phyloP scores from a whole-genome alignment of 2,113 vertebrate species.

The Ginglymostoma cirratum region DNA sequence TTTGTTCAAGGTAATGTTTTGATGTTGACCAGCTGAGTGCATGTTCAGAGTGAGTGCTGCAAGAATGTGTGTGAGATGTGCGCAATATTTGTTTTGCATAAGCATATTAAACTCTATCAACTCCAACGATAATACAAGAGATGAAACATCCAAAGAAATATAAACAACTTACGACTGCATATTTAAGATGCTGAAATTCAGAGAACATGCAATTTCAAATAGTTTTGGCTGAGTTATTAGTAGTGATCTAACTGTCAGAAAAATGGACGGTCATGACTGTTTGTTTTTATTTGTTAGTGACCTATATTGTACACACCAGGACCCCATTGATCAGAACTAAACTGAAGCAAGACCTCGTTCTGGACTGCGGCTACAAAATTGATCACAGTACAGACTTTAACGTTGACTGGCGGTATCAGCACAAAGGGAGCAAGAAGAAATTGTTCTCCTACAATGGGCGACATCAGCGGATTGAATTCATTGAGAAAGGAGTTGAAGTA shows the following conservation, averaged over 20 bases:
- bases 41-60: neutral
- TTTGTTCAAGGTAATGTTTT: conserved; percentile 51
- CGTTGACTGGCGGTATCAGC: conserved; percentile 49
- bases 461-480: conserved; percentile 35
- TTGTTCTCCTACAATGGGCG: conserved; percentile 50
- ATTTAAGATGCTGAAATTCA: neutral
- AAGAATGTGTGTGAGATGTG: neutral
- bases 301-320: conserved; percentile 51
- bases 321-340: conserved; percentile 47
- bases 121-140: neutral
- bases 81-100: neutral
- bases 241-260: neutral
- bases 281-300: conserved; percentile 9
- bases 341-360: conserved; percentile 46
- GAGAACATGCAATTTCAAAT: neutral
- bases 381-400: conserved; percentile 50
- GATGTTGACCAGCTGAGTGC: neutral
- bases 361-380: conserved; percentile 58
- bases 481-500: conserved; percentile 41
- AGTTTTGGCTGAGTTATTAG: neutral
- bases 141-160: neutral
- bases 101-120: neutral
- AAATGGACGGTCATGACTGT: neutral
- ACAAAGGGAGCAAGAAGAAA: conserved; percentile 43
- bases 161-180: neutral